Evolutionary conservation across 2,797 vertebrate species (phyloP), one percentile per base, ranked within the genome.

Genomic region (Diceros bicornis): DNA sequence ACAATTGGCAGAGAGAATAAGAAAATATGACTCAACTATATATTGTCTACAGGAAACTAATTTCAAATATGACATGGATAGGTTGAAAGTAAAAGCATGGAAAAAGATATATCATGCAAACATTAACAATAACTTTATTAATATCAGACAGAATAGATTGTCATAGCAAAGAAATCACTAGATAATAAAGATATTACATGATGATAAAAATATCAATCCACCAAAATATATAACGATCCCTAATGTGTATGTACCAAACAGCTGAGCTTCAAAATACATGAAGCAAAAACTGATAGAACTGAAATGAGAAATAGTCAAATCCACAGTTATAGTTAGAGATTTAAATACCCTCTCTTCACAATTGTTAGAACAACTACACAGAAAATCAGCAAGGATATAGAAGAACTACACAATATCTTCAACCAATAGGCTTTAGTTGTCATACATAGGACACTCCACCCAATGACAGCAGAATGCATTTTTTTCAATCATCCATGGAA

Each of bases 61-160:
- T 29, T 32, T 87, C 66, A 68, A 82, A 62, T 89, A 55, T 93
- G 61, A n/a, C 32, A 77, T 8, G 10, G 11, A 1, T 68, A 89
- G n/a, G 21, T 71, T 77, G 66, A 55, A 93, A 96, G 4, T 34
- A 64, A 78, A 85, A 93, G 82, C 34, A 77, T 68, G 47, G 32
- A 18, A 59, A 68, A 83, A 90, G 1, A 68, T 50, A 50, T 57
- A 32, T 29, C 23, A 66, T 47, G 12, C 9, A 90, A 75, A 34
- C 34, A 90, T 34, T 47, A 68, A 10, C 47, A 66, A 12, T 57
- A 66, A 7, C 6, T 82, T 57, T 55, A 89, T 66, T 72, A 61
- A 37, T 17, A 44, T 34, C n/a, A 41, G 13, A 27, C 29, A 55
- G 29, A 89, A 62, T 71, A 55, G 20, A 74, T 17, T 16, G 16